These are phyloP conservation scores for Athalia rosae DNA, from an alignment of 2,888 invertebrate genomes.

Conservation along the genomic window DNA sequence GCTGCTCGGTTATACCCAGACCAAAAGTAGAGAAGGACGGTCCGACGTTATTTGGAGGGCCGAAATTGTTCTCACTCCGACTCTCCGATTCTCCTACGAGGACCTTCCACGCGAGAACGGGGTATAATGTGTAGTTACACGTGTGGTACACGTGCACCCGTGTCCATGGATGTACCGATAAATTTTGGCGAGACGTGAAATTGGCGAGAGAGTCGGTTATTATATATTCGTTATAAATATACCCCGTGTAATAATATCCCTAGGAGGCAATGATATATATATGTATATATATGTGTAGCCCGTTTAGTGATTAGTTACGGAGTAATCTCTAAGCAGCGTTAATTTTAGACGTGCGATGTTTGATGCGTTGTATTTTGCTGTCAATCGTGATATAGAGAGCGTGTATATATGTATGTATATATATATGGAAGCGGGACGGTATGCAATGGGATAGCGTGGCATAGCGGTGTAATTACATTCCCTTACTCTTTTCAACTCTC, in stretches of 20 bases:
- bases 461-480: slow-evolving; percentile 48
- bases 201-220: slow-evolving; percentile 11
- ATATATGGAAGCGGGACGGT: slow-evolving; percentile 42
- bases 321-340: slow-evolving; percentile 57
- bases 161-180: slow-evolving; percentile 2
- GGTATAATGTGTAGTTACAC: too few relatives aligned
- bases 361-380: slow-evolving; percentile 51
- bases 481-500: slow-evolving; percentile 44
- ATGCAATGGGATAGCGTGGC: neutral
- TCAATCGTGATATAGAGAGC: slow-evolving; percentile 52
- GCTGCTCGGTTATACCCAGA: too few relatives aligned
- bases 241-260: neutral
- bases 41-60: too few relatives aligned
- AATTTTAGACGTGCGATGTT: slow-evolving; percentile 52
- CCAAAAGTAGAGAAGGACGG: too few relatives aligned
- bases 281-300: slow-evolving; percentile 6
- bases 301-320: slow-evolving; percentile 45
- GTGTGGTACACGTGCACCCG: too few relatives aligned
- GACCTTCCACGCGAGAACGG: too few relatives aligned
- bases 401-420: too few relatives aligned
- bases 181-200: slow-evolving; percentile 26
- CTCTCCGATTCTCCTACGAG: too few relatives aligned
- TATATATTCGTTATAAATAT: neutral
- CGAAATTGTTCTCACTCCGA: too few relatives aligned
- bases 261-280: neutral